Evolutionary conservation across 2,888 invertebrate species (phyloP), one percentile per base, ranked within the genome.

Genomic region (Drosophila anomelani): DNA sequence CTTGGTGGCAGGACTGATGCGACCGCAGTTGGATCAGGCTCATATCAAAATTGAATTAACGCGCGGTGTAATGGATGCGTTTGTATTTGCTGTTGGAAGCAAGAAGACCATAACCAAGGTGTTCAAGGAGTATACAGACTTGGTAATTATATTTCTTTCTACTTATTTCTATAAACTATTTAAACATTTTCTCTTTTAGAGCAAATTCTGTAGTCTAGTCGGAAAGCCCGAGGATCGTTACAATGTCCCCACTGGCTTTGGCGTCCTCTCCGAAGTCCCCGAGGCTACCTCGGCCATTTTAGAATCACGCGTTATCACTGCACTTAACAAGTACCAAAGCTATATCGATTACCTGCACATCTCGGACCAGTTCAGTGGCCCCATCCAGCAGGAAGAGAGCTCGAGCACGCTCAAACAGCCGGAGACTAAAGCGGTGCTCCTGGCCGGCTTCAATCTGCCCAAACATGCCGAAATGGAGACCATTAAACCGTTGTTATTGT

Each of bases 281-380:
- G 99, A 99, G 93, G 98, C 97, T 20, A 95, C 97, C 53, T 94
- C 95, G 67, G 95, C 96, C 71, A 93, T 99, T 85, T 93, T 99
- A 81, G 99, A 99, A 93, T 94, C 96, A 68, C 95, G 96, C 91
- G 94, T 96, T 72, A 93, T 95, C 46, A 94, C 96, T 75, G 95
- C 96, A 66, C 94, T 98, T 69, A 94, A 94, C 78, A 98, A 96
- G 93, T 98, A 96, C 93, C 95, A 96, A 83, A 94, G 95, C 71
- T 94, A 95, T 91, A 95, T 99, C 88, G 99, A 99, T 92, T 99
- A 96, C 93, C 96, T 99, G 92, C 99, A 99, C 93, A 95, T 99
- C 90, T 98, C 99, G 62, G 99, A 99, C 93, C 97, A 98, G 91
- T 99, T 96, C 93, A 96, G 96, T 80, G 99, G 99, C 41, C 95